These are phyloP conservation scores for Tiliacea citrago DNA, from an alignment of 2,888 invertebrate species.

Conservation along the genomic window DNA sequence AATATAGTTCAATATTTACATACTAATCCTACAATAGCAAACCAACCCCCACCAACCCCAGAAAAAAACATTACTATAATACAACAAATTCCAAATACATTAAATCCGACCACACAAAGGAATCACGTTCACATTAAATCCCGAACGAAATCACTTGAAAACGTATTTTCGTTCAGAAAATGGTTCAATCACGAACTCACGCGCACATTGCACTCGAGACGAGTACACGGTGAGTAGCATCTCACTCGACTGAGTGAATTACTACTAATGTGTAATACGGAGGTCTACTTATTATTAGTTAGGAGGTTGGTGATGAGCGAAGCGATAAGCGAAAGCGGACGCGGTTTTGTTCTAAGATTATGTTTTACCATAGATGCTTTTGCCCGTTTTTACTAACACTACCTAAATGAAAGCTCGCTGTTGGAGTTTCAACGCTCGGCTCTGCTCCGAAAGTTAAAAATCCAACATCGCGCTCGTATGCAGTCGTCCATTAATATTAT, in stretches of 20 bases:
- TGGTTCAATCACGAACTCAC: constrained; percentile 71
- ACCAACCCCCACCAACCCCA: constrained; percentile 22
- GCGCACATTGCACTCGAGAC: constrained; percentile 80
- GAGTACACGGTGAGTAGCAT: constrained; percentile 85
- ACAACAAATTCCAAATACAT: constrained; percentile 40
- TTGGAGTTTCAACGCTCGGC: no score
- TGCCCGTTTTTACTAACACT: no score
- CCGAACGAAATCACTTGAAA: constrained; percentile 67
- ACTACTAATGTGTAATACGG: constrained; percentile 77
- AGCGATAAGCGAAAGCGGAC: constrained; percentile 68
- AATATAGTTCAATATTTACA: constrained; percentile 4
- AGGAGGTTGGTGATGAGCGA: constrained; percentile 67
- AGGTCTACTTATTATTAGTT: constrained; percentile 75
- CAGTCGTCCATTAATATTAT: neutral
- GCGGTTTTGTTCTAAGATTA: neutral
- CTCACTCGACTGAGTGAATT: constrained; percentile 82
- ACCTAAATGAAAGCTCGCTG: no score
- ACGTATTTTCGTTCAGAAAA: constrained; percentile 51
- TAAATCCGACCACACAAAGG: constrained; percentile 55
- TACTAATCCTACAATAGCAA: neutral
- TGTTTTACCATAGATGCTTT: no score
- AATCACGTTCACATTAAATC: constrained; percentile 49
- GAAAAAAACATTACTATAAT: constrained; percentile 14
- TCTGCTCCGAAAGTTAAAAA: no score
- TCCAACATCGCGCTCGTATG: neutral